phyloP scores from a whole-genome alignment of 2,113 vertebrate genomes.

The Cyprinodon variegatus region DNA sequence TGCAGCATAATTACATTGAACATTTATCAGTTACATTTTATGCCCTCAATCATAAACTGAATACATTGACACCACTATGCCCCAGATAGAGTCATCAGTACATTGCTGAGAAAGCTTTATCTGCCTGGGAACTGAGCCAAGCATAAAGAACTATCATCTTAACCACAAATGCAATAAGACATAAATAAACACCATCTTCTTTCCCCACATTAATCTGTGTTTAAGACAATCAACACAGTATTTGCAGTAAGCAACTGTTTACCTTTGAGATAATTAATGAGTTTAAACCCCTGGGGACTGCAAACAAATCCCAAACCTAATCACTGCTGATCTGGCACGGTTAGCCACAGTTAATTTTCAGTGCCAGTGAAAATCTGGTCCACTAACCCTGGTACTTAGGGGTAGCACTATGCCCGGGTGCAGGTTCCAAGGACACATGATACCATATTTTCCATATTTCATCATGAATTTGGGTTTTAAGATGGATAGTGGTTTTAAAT shows the following conservation, averaged over 20 bases:
- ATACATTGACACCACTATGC: background rate
- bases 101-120: background rate
- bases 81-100: background rate
- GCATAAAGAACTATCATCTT: background rate
- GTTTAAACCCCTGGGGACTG: constrained; percentile 4
- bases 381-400: background rate
- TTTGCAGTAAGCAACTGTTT: constrained; percentile 14
- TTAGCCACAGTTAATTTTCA: constrained; percentile 1
- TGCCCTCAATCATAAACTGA: background rate
- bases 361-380: constrained; percentile 1
- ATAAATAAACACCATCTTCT: background rate
- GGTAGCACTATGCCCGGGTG: too few relatives aligned
- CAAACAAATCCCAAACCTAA: constrained; percentile 3
- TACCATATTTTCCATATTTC: background rate
- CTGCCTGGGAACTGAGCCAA: background rate
- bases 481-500: too few relatives aligned
- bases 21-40: background rate
- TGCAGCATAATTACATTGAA: background rate
- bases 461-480: too few relatives aligned
- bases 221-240: constrained; percentile 10
- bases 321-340: constrained; percentile 19
- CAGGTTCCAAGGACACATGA: too few relatives aligned
- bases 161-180: background rate
- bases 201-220: constrained; percentile 7
- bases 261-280: constrained; percentile 37